A percentile compares a stretch with the other conserved stretches of the same genome.
Conservation (phyloP, 2,888 invertebrate species). For the Xanthia icteritia region DNA sequence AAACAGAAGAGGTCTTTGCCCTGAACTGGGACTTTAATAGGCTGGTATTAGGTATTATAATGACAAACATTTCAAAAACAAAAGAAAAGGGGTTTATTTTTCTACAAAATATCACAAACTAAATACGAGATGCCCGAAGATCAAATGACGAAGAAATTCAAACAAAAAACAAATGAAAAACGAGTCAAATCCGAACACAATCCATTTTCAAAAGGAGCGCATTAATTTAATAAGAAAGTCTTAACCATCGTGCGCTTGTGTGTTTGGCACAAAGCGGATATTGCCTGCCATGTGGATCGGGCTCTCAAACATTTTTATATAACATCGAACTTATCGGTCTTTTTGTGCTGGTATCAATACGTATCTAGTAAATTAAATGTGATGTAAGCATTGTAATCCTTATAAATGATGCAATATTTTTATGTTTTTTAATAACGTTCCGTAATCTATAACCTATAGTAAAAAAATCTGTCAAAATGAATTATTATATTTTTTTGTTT, state of each 20-base stretch:
- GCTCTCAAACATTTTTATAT: slow-evolving; percentile 44
- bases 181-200: slow-evolving; percentile 27
- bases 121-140: slow-evolving; percentile 18
- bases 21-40: too few relatives aligned
- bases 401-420: slow-evolving; percentile 9
- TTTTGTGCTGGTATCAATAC: slow-evolving; percentile 13
- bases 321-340: slow-evolving; percentile 2
- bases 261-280: slow-evolving; percentile 56
- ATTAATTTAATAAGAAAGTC: slow-evolving; percentile 66
- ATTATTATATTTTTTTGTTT: too few relatives aligned
- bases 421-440: neutral
- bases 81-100: too few relatives aligned
- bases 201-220: slow-evolving; percentile 45
- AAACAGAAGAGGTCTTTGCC: too few relatives aligned
- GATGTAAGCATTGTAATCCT: neutral
- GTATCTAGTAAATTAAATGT: slow-evolving; percentile 22
- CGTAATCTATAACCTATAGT: too few relatives aligned
- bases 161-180: slow-evolving; percentile 32
- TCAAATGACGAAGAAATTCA: slow-evolving; percentile 42
- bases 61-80: neutral
- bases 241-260: slow-evolving; percentile 49
- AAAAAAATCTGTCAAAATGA: too few relatives aligned
- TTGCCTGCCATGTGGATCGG: slow-evolving; percentile 55
- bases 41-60: too few relatives aligned
- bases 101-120: neutral